Evolutionary conservation across 2,797 vertebrate genomes (phyloP).

Genomic region (Crypturellus tataupa): DNA sequence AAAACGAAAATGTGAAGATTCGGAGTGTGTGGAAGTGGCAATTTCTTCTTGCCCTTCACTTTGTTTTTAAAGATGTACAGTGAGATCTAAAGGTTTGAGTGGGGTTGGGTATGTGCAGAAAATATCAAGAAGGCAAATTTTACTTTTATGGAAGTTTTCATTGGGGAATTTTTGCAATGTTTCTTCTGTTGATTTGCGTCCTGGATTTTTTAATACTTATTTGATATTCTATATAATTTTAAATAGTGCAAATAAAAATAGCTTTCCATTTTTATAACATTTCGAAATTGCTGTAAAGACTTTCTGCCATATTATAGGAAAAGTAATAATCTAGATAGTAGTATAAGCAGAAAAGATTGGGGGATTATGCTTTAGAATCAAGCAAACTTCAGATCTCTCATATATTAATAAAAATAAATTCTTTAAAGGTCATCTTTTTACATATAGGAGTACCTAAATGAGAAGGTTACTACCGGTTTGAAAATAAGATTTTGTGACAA

Average conservation of each 20-base stretch:
- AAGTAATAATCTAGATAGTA: not conserved
- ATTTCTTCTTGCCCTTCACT: not conserved
- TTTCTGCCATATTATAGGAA: not conserved
- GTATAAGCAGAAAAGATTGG: not conserved
- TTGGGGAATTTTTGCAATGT: not conserved
- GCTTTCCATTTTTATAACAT: not conserved
- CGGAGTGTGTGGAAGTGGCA: slow-evolving; percentile 4
- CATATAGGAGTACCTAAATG: not conserved
- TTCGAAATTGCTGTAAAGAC: not conserved
- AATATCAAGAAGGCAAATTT: not conserved
- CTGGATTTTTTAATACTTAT: not conserved
- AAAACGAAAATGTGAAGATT: slow-evolving; percentile 5
- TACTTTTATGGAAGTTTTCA: not conserved
- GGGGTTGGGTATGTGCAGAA: not conserved
- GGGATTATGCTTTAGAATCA: not conserved
- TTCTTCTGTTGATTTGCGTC: not conserved
- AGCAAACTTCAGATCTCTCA: not conserved
- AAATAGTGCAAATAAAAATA: not conserved
- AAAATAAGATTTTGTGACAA: not conserved
- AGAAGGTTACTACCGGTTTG: not conserved
- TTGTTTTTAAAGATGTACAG: not conserved
- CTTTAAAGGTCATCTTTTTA: not conserved
- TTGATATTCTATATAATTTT: not conserved
- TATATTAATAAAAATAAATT: not conserved
- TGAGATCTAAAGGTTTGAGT: not conserved